A percentile compares a stretch with the other conserved stretches of the same genome.
phyloP scores from a whole-genome alignment of 1,140 invertebrate species.

The Aphaenogaster floridana region DNA sequence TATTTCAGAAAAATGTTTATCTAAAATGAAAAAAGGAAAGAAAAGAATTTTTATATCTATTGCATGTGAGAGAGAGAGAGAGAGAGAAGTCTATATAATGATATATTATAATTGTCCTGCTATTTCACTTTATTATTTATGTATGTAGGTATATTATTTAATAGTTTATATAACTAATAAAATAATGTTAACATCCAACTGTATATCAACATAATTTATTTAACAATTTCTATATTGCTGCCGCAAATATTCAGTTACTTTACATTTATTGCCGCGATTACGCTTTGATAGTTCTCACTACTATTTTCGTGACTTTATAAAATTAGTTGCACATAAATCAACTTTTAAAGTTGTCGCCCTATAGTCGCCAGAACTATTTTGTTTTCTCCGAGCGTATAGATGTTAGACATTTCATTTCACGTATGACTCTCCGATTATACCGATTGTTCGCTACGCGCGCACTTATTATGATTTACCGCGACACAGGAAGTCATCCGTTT shows the following conservation, averaged over 20 bases:
- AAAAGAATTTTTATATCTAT: neutral
- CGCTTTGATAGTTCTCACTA: neutral
- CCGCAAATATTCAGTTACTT: neutral
- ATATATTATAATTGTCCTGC: neutral
- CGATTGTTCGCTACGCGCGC: neutral
- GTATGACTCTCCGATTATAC: neutral
- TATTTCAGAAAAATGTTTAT: neutral
- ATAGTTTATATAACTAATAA: neutral
- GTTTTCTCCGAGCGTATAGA: conserved; percentile 4
- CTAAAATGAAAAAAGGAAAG: neutral
- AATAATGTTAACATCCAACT: neutral
- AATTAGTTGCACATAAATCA: neutral
- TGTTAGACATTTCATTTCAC: neutral
- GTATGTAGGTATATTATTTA: neutral
- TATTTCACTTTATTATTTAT: neutral
- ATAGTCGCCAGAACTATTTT: neutral
- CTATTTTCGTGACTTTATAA: neutral
- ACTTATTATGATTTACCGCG: conserved; percentile 1
- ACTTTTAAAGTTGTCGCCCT: neutral
- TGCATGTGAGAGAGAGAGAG: neutral
- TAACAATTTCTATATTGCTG: conserved; percentile 1
- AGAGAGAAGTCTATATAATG: neutral
- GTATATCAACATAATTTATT: neutral
- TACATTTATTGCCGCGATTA: neutral
- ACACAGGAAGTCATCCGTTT: neutral